Conservation (phyloP, 2,797 vertebrate genomes). For the Neosilurus hyrtlii region DNA sequence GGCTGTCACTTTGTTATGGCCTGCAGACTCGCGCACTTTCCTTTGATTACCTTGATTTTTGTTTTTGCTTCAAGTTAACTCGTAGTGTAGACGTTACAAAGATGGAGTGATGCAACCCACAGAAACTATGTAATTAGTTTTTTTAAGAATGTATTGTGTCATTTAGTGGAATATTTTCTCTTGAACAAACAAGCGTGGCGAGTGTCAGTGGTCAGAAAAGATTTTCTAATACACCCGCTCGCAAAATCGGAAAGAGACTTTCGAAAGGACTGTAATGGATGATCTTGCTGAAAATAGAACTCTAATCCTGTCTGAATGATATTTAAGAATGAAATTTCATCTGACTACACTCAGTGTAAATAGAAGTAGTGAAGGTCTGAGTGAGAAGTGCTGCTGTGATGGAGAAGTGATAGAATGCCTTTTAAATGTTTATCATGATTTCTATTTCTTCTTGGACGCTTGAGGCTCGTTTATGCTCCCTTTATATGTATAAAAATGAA, state of each 20-base stretch:
- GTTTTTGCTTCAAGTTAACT: neutral
- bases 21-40: neutral
- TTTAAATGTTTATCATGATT: neutral
- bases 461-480: too few species aligned
- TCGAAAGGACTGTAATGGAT: neutral
- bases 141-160: neutral
- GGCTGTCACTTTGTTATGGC: neutral
- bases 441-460: neutral
- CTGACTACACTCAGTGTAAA: neutral
- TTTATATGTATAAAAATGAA: too few species aligned
- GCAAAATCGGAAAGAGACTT: neutral
- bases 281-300: neutral
- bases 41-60: neutral
- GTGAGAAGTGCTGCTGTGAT: neutral
- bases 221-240: too few species aligned
- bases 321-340: neutral
- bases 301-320: neutral
- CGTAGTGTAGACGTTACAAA: neutral
- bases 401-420: neutral
- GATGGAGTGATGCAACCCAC: neutral
- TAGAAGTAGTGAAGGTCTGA: neutral
- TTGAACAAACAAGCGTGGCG: neutral
- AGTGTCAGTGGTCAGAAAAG: neutral
- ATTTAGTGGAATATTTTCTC: neutral
- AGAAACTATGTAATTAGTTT: neutral